Base-by-base conservation (phyloP, 2,888 invertebrate genomes). In the Lottia gigantea region DNA sequence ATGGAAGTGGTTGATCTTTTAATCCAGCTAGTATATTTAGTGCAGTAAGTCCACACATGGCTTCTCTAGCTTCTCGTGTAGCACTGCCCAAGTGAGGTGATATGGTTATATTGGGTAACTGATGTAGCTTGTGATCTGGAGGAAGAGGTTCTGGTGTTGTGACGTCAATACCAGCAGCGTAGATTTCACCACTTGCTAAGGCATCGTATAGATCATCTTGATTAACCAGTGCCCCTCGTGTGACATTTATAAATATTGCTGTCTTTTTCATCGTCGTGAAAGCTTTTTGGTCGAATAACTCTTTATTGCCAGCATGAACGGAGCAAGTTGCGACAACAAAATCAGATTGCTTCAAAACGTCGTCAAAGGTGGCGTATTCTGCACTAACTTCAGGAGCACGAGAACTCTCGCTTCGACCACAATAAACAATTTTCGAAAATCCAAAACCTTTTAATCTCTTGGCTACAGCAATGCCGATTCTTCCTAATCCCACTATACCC, bases 81-180 rank as follows among this genome's bases (percentile, higher is more conserved):
- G 95, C 95, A 82, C 95, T 95, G 67, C 95, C 96, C 80, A 96
- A 91, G 89, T 97, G 97, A 7, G 97, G 96, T 6, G 93, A 89
- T 40, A 97, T 87, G 72, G 95, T 93, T 86, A 95, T 94, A 88
- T 97, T 97, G 61, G 92, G 90, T 25, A 96, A 86, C 73, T 91
- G 91, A 31, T 95, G 91, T 46, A 97, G 90, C 0, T 93, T 93
- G 89, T 92, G 92, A 78, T 95, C 92, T 7, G 93, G 82, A 0
- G 95, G 95, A 72, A 97, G 89, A 0, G 97, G 97, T 86, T 97
- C 97, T 0, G 96, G 96, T 1, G 93, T 93, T 75, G 94, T 95
- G 0, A 97, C 97, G 90, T 97, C 97, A 46, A 97, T 89, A 0
- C 96, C 97, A 0, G 97, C 97, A 0, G 93, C 95, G 82, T 91